Conservation (phyloP, 2,113 vertebrate species). For the Bostrychus sinensis region DNA sequence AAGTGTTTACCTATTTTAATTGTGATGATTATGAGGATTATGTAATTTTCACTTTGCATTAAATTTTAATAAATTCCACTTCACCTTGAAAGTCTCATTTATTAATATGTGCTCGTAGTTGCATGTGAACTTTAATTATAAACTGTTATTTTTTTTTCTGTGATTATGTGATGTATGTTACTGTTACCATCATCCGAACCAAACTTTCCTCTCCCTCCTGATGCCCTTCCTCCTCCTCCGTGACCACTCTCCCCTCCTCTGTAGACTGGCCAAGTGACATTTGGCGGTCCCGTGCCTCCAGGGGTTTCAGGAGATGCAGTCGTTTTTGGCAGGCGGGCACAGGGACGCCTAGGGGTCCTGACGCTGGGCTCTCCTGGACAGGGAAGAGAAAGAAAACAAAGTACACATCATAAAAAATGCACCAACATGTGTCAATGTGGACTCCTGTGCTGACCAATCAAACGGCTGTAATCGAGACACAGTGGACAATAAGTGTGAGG, state of each 20-base stretch:
- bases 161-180: not conserved
- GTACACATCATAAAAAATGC: slow-evolving; percentile 56
- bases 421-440: slow-evolving; percentile 32
- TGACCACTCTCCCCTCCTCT: slow-evolving; percentile 41
- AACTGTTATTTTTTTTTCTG: no score
- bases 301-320: slow-evolving; percentile 75
- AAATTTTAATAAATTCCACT: no score
- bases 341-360: slow-evolving; percentile 72
- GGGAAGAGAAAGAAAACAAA: slow-evolving; percentile 70
- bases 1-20: no score
- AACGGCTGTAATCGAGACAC: no score
- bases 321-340: slow-evolving; percentile 73
- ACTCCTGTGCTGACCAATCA: no score
- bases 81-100: no score
- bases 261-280: slow-evolving; percentile 76
- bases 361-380: slow-evolving; percentile 71
- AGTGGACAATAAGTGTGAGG: no score
- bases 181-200: slow-evolving; percentile 14
- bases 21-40: no score
- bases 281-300: slow-evolving; percentile 71
- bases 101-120: no score
- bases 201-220: slow-evolving; percentile 24
- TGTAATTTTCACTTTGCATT: no score
- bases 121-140: no score
- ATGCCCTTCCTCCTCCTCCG: not conserved